Conservation (phyloP, 2,797 vertebrate genomes). For the Channallabes apus region DNA sequence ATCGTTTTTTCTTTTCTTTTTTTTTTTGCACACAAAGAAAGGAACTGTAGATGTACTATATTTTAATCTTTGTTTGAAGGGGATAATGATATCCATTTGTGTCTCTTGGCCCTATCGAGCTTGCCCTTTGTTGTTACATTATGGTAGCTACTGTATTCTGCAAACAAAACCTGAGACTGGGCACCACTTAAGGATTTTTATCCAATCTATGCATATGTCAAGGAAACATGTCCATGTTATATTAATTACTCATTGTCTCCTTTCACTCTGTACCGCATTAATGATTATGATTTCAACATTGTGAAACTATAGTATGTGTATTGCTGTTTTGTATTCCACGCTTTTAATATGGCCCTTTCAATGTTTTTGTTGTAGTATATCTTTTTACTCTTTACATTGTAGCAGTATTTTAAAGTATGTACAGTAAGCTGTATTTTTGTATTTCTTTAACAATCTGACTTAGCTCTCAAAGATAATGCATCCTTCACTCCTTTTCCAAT, state of each 20-base stretch:
- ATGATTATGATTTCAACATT: neutral
- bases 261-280: neutral
- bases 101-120: neutral
- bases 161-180: neutral
- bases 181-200: neutral
- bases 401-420: neutral
- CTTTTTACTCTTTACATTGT: neutral
- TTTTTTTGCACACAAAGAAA: slow-evolving; percentile 39
- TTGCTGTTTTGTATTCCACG: neutral
- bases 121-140: neutral
- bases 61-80: neutral
- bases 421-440: no score
- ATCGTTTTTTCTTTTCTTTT: no score
- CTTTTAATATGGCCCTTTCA: neutral
- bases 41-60: neutral
- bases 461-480: no score
- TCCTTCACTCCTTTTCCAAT: no score
- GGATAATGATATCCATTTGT: neutral
- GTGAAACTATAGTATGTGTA: neutral
- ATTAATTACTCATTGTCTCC: neutral
- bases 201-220: neutral
- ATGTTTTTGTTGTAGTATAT: neutral
- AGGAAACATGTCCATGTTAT: neutral
- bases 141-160: neutral
- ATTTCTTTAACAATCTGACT: no score